Conservation (phyloP, 2,113 vertebrate genomes). For the Crocuta crocuta region DNA sequence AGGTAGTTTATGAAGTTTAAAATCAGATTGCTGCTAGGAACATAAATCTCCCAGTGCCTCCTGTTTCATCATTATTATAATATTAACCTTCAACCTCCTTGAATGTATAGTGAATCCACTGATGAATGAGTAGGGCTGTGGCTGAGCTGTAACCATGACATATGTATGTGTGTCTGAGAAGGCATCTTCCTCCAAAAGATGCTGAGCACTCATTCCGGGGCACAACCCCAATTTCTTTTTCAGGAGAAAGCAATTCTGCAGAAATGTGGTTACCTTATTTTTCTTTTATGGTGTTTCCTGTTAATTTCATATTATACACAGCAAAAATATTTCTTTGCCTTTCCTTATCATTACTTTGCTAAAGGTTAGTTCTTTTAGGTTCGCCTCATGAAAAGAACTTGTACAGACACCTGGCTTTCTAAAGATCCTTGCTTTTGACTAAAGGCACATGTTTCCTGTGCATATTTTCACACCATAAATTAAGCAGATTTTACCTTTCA, state of each 20-base stretch:
- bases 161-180: neutral
- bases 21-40: neutral
- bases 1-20: constrained; percentile 37
- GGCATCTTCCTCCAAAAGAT: neutral
- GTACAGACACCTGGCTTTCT: neutral
- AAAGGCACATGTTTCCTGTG: neutral
- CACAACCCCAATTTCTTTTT: too few species aligned
- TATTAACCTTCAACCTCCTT: neutral
- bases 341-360: neutral
- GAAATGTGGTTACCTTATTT: neutral
- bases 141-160: neutral
- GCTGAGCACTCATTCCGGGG: neutral
- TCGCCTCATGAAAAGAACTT: constrained; percentile 11
- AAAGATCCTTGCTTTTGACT: constrained; percentile 35
- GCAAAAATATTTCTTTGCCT: neutral
- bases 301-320: neutral
- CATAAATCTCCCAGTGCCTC: neutral
- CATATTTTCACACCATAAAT: constrained; percentile 55
- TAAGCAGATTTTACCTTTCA: constrained; percentile 58
- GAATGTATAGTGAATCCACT: neutral
- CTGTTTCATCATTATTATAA: neutral
- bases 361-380: neutral
- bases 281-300: neutral
- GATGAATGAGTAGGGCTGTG: neutral
- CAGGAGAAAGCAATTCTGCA: neutral